Conservation (phyloP, 2,888 invertebrate species). For the Parelbella ahira region DNA sequence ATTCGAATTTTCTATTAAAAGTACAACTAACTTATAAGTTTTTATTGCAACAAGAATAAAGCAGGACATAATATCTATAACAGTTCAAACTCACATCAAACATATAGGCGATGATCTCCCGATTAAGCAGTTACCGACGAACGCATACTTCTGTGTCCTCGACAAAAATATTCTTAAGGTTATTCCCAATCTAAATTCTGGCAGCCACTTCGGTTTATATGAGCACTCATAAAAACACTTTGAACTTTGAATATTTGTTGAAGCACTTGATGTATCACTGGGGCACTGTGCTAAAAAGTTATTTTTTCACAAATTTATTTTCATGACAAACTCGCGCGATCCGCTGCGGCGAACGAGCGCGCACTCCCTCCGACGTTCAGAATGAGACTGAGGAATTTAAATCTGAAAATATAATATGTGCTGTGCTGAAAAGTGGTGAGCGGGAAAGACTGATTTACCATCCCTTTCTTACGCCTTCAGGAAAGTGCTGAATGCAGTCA, state of each 20-base stretch:
- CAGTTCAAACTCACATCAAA: slow-evolving; percentile 21
- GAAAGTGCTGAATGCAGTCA: slow-evolving; percentile 29
- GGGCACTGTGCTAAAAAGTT: slow-evolving; percentile 19
- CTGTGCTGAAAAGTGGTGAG: slow-evolving; percentile 22
- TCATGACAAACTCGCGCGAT: slow-evolving; percentile 25
- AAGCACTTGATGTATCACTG: slow-evolving; percentile 12
- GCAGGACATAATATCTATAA: too few relatives aligned
- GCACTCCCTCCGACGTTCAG: slow-evolving; percentile 11
- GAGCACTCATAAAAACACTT: slow-evolving; percentile 17
- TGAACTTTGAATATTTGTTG: slow-evolving; percentile 14
- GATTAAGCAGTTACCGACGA: slow-evolving; percentile 19
- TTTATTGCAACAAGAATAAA: too few relatives aligned
- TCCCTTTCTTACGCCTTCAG: slow-evolving; percentile 25
- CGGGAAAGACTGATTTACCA: slow-evolving; percentile 11
- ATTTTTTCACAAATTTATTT: slow-evolving; percentile 25
- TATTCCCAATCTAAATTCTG: slow-evolving; percentile 29
- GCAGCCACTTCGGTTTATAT: slow-evolving; percentile 20
- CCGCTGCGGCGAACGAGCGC: slow-evolving; percentile 6
- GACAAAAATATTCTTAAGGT: slow-evolving; percentile 29
- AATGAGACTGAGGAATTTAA: slow-evolving; percentile 25
- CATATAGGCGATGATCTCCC: too few relatives aligned
- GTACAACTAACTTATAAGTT: too few relatives aligned
- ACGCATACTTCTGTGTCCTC: slow-evolving; percentile 26
- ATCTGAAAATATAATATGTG: slow-evolving; percentile 28
- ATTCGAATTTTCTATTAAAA: too few relatives aligned